phyloP scores from a whole-genome alignment of 1,140 invertebrate species.

The Caenorhabditis inopinata region DNA sequence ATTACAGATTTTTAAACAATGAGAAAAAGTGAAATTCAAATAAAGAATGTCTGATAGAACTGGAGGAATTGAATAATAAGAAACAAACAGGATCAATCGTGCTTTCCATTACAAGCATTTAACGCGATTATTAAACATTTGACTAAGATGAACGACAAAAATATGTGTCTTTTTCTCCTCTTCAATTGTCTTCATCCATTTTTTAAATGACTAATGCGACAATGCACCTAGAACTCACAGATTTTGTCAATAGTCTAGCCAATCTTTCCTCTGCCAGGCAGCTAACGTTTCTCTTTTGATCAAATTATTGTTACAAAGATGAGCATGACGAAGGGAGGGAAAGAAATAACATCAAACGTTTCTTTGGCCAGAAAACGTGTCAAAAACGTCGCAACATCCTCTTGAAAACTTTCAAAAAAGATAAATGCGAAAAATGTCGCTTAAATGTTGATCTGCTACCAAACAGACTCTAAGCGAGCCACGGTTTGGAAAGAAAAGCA shows the following conservation, averaged over 20 bases:
- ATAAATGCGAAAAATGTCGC: neutral
- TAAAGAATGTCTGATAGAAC: neutral
- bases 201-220: neutral
- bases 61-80: neutral
- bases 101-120: conserved; percentile 25
- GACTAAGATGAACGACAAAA: conserved; percentile 29
- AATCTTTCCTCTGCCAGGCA: neutral
- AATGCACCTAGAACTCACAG: conserved; percentile 4
- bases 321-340: neutral
- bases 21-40: neutral
- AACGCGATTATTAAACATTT: conserved; percentile 31
- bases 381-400: conserved; percentile 25
- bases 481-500: neutral
- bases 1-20: too few species aligned
- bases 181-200: conserved; percentile 3
- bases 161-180: conserved; percentile 6
- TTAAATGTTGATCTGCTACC: neutral
- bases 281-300: neutral
- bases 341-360: neutral
- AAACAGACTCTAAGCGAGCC: neutral
- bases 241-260: neutral
- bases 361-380: neutral
- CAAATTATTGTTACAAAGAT: conserved; percentile 6
- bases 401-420: conserved; percentile 23
- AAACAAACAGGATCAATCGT: conserved; percentile 18